Conservation (phyloP, 2,113 vertebrate genomes). For the Semnornis frantzii region DNA sequence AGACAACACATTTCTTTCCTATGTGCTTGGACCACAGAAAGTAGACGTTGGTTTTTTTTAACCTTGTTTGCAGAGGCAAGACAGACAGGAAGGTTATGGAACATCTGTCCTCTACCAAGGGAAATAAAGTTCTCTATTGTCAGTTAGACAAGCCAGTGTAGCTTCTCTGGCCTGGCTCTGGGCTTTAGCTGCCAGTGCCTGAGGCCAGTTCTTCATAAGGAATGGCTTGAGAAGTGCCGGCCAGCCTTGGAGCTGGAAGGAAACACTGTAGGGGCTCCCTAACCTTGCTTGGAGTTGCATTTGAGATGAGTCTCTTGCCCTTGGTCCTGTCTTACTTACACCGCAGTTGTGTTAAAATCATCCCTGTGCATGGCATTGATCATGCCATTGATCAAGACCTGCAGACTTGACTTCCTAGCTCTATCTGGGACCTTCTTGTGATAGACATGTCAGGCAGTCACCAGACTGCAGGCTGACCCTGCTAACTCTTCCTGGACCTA, state of each 20-base stretch:
- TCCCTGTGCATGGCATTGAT: not conserved
- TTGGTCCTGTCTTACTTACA: not conserved
- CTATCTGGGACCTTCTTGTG: not conserved
- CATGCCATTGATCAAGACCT: accelerated
- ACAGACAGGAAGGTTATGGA: not conserved
- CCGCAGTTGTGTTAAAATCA: not conserved
- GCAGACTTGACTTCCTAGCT: not conserved
- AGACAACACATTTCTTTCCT: not conserved
- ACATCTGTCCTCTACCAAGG: too few relatives aligned
- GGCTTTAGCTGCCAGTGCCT: not conserved
- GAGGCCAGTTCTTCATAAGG: not conserved
- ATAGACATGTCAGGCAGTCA: not conserved
- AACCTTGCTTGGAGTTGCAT: not conserved
- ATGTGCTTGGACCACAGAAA: not conserved
- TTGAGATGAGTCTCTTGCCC: not conserved
- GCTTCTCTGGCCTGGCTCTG: not conserved
- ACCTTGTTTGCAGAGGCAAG: not conserved
- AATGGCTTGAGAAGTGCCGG: not conserved
- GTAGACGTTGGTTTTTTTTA: not conserved
- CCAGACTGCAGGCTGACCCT: not conserved
- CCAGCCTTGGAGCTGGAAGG: not conserved
- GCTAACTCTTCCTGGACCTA: not conserved
- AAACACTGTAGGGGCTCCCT: not conserved
- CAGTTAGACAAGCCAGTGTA: not conserved
- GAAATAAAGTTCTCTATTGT: not conserved